A percentile compares a stretch with the other conserved stretches of the same genome.
These are phyloP conservation scores for Sakesphorus luctuosus DNA, from an alignment of 2,113 vertebrate species.

Conservation along the genomic window DNA sequence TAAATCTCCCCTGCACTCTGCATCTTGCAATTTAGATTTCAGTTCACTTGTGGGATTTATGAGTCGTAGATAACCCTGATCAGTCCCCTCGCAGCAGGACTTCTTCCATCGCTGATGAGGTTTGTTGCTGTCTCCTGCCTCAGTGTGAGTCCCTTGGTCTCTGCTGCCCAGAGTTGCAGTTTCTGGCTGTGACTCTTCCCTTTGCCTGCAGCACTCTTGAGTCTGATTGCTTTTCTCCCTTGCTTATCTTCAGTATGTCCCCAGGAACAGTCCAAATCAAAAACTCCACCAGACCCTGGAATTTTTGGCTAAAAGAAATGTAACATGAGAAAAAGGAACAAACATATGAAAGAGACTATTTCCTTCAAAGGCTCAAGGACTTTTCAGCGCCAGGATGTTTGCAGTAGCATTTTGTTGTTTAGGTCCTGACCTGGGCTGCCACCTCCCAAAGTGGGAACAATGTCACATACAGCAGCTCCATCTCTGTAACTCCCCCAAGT, in stretches of 20 bases:
- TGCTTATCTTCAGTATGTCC: neutral
- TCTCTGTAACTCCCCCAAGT: neutral
- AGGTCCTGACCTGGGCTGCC: neutral
- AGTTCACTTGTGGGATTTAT: neutral
- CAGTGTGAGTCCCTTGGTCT: rapidly evolving
- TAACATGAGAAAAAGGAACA: neutral
- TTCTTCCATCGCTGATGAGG: rapidly evolving
- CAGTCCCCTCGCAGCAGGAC: neutral
- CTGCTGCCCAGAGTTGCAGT: neutral
- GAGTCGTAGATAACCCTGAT: neutral
- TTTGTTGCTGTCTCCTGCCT: neutral
- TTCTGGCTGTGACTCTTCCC: neutral
- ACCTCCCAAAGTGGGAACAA: neutral
- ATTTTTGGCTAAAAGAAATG: neutral
- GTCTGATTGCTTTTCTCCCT: neutral
- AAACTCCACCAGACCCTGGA: neutral
- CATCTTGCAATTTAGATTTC: neutral
- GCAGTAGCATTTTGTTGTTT: neutral
- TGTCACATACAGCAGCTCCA: rapidly evolving
- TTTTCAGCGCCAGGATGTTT: neutral
- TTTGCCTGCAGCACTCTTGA: neutral
- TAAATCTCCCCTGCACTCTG: neutral
- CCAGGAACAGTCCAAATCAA: neutral
- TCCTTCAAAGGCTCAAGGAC: neutral
- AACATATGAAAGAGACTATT: neutral